A percentile compares a stretch with the other conserved stretches of the same genome.
phyloP scores from a whole-genome alignment of 53 echinoderm and acorn worm species.

The Actinopyga echinites region DNA sequence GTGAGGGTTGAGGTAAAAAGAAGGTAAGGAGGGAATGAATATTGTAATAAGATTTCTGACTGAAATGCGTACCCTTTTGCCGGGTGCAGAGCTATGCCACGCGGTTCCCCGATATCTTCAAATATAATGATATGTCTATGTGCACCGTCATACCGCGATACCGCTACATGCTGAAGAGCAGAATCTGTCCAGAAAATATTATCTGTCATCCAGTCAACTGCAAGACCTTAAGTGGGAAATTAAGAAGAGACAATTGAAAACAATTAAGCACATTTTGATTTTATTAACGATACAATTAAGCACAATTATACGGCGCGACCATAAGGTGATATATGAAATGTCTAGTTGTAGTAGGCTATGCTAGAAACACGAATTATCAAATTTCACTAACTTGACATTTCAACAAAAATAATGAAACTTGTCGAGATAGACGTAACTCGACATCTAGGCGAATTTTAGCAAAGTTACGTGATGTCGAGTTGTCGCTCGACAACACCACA shows the following conservation, averaged over 20 bases:
- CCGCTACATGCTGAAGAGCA: constrained; percentile 34
- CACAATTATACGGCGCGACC: no score
- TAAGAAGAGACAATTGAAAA: neutral
- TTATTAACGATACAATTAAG: no score
- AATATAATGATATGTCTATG: constrained; percentile 25
- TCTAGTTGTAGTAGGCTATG: no score
- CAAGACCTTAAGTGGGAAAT: neutral
- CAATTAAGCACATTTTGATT: neutral
- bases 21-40: neutral
- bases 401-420: no score
- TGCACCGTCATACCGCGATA: constrained; percentile 43
- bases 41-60: neutral
- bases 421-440: no score
- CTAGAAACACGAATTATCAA: no score
- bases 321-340: no score
- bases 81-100: constrained; percentile 20
- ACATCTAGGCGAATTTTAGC: no score
- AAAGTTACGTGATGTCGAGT: no score
- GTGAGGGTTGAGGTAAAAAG: neutral
- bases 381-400: no score
- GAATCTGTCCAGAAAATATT: constrained; percentile 38
- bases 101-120: constrained; percentile 20
- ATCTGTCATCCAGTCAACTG: constrained; percentile 18
- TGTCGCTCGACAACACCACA: no score
- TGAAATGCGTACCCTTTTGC: constrained; percentile 22